Evolutionary conservation across 2,888 invertebrate genomes (phyloP), one percentile per base, ranked within the genome.

Genomic region (Drosophila cyrtoloma): DNA sequence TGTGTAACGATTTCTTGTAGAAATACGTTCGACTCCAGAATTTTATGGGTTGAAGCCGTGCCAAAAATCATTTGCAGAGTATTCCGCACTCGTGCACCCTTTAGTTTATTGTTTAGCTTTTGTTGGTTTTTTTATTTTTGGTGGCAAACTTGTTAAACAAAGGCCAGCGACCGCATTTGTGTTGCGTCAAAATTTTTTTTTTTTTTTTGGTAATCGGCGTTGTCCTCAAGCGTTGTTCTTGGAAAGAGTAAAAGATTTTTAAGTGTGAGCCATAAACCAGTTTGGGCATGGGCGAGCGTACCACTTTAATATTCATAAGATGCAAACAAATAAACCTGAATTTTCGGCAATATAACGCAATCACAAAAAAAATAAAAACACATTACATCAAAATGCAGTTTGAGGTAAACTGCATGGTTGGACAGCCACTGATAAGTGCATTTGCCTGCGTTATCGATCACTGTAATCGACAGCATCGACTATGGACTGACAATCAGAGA

Each of bases 101-200:
- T 10, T 3, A 19, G n/a, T 5, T 30, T 58, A 4, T 57, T 4
- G 16, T 6, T 42, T 22, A 42, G 19, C 30, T 58, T 33, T 44
- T 32, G 22, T 55, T 26, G 12, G 44, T 0, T 44, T 37, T 14
- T 60, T 58, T 58, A 65, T 62, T 76, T 82, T 47, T 22, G 14
- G 77, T 80, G 78, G 71, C 85, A 91, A 86, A 91, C 90, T 89
- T 85, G 91, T 91, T 87, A 80, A 79, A 79, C 70, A 90, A 76
- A 90, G 85, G 85, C 85, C 85, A 86, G 89, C 85, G 90, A 86
- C 91, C 86, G 86, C 86, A 56, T 72, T 71, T 72, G 78, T 58
- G 89, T 89, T 84, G 89, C 90, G 90, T 90, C 72, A 90, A 90
- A 71, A 60, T 55, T 9, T 33, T 67, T 77, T 73, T 52, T 33